Evolutionary conservation across 2,888 invertebrate species (phyloP).

Genomic region (Trissonchulus sp.): DNA sequence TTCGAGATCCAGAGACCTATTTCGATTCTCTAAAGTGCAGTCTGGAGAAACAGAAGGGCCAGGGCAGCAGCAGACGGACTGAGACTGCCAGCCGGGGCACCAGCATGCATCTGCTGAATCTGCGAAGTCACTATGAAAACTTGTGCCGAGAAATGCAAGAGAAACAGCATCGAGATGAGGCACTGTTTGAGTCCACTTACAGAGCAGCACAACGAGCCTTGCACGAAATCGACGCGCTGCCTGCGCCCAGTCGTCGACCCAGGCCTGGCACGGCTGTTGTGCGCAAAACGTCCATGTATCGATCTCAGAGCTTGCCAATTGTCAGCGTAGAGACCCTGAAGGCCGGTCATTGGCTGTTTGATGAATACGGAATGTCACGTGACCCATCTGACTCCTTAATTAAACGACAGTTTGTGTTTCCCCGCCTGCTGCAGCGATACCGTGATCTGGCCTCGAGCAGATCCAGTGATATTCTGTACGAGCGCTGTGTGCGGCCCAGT

Average conservation of each 20-base stretch:
- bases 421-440: neutral
- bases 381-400: neutral
- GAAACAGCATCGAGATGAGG: neutral
- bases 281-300: constrained; percentile 2
- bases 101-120: neutral
- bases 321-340: constrained; percentile 5
- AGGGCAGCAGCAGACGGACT: neutral
- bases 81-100: neutral
- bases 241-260: neutral
- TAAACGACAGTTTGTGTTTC: neutral
- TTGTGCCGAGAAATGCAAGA: neutral
- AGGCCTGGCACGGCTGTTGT: neutral
- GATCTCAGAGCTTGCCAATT: constrained; percentile 23
- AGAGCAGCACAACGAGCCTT: neutral
- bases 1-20: constrained; percentile 22
- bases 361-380: neutral
- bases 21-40: constrained; percentile 1
- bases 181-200: neutral
- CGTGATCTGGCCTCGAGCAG: neutral
- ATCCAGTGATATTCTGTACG: neutral
- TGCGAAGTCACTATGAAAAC: neutral
- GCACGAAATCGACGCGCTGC: neutral
- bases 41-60: neutral
- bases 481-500: neutral
- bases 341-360: neutral